Base-by-base conservation (phyloP, 2,113 vertebrate species). In the Microtus ochrogaster region DNA sequence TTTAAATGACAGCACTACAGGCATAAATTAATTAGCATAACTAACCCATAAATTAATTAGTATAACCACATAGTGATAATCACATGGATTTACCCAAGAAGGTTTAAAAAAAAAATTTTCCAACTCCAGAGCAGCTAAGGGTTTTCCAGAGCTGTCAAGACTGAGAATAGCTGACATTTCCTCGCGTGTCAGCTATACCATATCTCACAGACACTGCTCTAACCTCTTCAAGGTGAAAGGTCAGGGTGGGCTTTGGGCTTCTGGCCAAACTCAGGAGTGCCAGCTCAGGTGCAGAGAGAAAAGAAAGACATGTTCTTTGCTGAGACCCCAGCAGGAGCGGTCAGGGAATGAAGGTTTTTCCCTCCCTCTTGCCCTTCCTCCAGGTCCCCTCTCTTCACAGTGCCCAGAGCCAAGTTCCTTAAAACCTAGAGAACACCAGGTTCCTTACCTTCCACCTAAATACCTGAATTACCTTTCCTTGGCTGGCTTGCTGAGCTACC, bases 391-490 rank as follows among this genome's bases (percentile, higher is more conserved):
- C 73, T 66, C 79, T 74, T 52, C n/a, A 94, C 2, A 70, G 39
- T 55, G 82, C 52, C 44, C 21, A 36, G 81, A 39, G 33, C 14
- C 76, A 74, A 63, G 55, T 63, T 65, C 68, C 85, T 93, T 24
- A 68, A 66, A 52, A 81, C 84, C n/a, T 52, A 65, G 10, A 79
- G 70, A 88, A 66, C 6, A 76, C 28, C 84, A 97, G 92, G 49
- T 55, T 94, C 77, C 90, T 92, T 83, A 89, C 93, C 92, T 97
- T 84, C 96, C 77, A 85, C 66, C 85, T 94, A 91, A 91, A 39
- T 30, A 74, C 84, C 89, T 86, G 72, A 77, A 91, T 91, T 74
- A 91, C 89, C 92, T 96, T 95, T 89, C 93, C 95, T 96, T 92
- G 92, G 82, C 81, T 66, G 93, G 92, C 84, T 90, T 85, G 84